These are phyloP conservation scores for Drosophila albomicans DNA, from an alignment of 1,140 invertebrate genomes.

Conservation along the genomic window DNA sequence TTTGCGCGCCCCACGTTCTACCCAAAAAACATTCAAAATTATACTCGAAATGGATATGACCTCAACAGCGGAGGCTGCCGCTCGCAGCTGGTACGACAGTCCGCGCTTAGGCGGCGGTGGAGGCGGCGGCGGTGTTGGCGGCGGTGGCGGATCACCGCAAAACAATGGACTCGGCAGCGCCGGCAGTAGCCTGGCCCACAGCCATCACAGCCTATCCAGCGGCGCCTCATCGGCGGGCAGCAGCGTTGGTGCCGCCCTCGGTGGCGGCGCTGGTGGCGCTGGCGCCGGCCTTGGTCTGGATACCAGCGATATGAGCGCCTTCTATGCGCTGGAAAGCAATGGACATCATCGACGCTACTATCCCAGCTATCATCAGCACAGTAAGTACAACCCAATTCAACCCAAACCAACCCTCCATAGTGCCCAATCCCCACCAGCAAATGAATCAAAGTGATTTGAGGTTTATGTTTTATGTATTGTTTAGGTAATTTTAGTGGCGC, in stretches of 20 bases:
- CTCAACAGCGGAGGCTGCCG: conserved; percentile 85
- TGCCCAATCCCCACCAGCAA: not conserved
- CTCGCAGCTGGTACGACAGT: conserved; percentile 85
- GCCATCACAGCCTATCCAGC: conserved; percentile 80
- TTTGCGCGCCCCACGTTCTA: conserved; percentile 56
- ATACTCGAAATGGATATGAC: conserved; percentile 85
- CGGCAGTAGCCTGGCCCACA: conserved; percentile 74
- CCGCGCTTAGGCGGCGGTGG: conserved; percentile 77
- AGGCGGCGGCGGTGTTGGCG: conserved; percentile 63
- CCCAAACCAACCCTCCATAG: not conserved
- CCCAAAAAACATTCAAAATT: conserved; percentile 82
- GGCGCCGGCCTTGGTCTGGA: conserved; percentile 73
- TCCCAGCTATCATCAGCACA: conserved; percentile 84
- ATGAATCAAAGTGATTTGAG: conserved; percentile 27
- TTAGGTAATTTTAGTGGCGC: conserved; percentile 65
- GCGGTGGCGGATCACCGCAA: conserved; percentile 78
- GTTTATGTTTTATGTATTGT: conserved; percentile 64
- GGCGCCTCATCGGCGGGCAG: conserved; percentile 74
- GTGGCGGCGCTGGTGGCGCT: conserved; percentile 62
- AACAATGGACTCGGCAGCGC: conserved; percentile 75
- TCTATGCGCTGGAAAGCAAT: conserved; percentile 83
- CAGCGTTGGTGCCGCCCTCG: conserved; percentile 65
- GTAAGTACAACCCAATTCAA: conserved; percentile 59
- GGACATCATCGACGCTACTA: conserved; percentile 84
- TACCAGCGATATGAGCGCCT: conserved; percentile 83